These are phyloP conservation scores for Festucalex cinctus DNA, from an alignment of 2,113 vertebrate genomes.

Conservation along the genomic window DNA sequence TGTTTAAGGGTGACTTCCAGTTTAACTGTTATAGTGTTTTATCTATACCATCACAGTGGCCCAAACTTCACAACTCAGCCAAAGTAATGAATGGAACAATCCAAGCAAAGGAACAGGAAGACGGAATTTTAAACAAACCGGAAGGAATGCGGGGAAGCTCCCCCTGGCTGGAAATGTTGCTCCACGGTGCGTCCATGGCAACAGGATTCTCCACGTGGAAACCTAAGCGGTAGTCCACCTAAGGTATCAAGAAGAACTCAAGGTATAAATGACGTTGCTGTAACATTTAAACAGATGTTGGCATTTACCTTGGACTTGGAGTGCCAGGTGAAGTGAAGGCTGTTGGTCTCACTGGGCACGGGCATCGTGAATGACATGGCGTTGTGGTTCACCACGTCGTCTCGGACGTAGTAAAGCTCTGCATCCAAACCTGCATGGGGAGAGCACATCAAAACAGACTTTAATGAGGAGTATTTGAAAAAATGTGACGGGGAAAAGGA, in stretches of 20 bases:
- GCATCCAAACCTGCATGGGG: constrained; percentile 86
- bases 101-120: neutral
- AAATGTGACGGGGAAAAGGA: neutral
- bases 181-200: constrained; percentile 85
- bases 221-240: constrained; percentile 93
- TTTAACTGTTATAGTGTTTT: too few species aligned
- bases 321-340: constrained; percentile 93
- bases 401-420: constrained; percentile 93
- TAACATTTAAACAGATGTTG: neutral
- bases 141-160: constrained; percentile 88
- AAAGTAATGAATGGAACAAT: neutral
- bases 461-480: neutral
- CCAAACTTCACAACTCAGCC: too few species aligned
- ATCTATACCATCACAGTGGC: too few species aligned
- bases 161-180: constrained; percentile 89
- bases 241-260: constrained; percentile 2
- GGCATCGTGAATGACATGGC: constrained; percentile 93
- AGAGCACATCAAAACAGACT: constrained; percentile 2
- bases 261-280: neutral
- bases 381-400: constrained; percentile 89
- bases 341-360: constrained; percentile 91
- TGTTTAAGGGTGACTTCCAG: too few species aligned
- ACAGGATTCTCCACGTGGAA: constrained; percentile 88
- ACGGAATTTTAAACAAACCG: constrained; percentile 67
- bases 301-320: constrained; percentile 83